A percentile compares a stretch with the other conserved stretches of the same genome.
Conservation (phyloP, 2,797 vertebrate genomes). For the Micrastur ruficollis region DNA sequence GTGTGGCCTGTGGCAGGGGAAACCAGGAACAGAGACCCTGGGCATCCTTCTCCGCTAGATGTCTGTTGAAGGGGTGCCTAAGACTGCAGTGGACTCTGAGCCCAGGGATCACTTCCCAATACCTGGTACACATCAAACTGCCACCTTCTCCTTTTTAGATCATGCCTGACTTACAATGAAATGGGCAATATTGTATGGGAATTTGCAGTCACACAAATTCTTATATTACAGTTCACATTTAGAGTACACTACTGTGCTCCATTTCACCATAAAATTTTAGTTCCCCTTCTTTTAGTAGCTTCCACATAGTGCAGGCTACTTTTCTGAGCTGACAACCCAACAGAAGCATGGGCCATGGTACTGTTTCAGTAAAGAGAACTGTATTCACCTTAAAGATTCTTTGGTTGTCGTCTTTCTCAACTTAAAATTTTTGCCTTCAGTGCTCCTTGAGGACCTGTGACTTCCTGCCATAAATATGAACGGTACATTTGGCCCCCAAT, state of each 20-base stretch:
- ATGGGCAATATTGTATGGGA: background rate
- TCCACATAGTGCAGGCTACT: background rate
- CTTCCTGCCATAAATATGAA: background rate
- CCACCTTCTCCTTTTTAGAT: background rate
- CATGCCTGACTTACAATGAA: background rate
- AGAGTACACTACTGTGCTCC: background rate
- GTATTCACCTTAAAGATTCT: background rate
- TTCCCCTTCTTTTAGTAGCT: background rate
- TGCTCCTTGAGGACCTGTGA: background rate
- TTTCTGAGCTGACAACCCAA: background rate
- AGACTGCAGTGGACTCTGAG: background rate
- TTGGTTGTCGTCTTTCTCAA: background rate
- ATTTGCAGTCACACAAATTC: background rate
- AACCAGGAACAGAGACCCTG: background rate
- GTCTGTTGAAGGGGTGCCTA: background rate
- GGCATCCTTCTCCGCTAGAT: background rate
- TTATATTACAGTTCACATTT: background rate
- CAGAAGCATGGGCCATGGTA: background rate
- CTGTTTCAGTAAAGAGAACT: background rate
- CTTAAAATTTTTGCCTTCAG: background rate
- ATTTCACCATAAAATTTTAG: background rate
- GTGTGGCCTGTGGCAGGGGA: background rate
- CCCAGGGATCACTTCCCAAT: background rate
- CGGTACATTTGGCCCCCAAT: rapidly evolving
- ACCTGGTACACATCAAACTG: background rate